Percentiles rank a stretch among this genome's conserved stretches.
phyloP scores from a whole-genome alignment of 2,113 vertebrate species.

The Anseranas semipalmata region DNA sequence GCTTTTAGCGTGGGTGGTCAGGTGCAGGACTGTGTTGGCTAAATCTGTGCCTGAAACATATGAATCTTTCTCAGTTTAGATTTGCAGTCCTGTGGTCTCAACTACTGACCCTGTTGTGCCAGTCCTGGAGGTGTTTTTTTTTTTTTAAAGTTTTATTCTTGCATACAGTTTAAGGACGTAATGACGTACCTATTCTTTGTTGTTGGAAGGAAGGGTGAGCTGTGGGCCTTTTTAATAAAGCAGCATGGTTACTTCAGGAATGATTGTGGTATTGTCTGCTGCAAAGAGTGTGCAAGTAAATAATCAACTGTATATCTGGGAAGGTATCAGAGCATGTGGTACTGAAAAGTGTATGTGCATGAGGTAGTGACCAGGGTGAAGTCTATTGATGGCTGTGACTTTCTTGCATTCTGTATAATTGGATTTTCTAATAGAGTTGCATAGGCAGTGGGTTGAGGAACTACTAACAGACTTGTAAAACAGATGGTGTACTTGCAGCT shows the following conservation, averaged over 20 bases:
- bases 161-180: background rate
- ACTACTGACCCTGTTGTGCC: background rate
- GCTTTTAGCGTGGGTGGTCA: background rate
- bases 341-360: background rate
- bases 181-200: background rate
- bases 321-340: background rate
- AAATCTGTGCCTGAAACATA: background rate
- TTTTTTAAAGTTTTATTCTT: background rate
- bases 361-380: background rate
- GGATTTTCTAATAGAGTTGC: background rate
- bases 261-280: background rate
- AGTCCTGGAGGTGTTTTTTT: background rate
- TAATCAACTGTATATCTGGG: background rate
- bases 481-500: slow-evolving; percentile 19
- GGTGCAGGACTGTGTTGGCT: background rate
- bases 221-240: background rate
- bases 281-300: background rate
- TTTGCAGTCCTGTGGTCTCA: background rate
- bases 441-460: slow-evolving; percentile 3
- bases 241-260: background rate
- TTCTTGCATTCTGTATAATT: background rate
- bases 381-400: background rate
- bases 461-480: background rate
- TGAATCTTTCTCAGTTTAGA: background rate
- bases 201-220: background rate